Conservation (phyloP, 2,888 invertebrate genomes). For the Agapostemon virescens region DNA sequence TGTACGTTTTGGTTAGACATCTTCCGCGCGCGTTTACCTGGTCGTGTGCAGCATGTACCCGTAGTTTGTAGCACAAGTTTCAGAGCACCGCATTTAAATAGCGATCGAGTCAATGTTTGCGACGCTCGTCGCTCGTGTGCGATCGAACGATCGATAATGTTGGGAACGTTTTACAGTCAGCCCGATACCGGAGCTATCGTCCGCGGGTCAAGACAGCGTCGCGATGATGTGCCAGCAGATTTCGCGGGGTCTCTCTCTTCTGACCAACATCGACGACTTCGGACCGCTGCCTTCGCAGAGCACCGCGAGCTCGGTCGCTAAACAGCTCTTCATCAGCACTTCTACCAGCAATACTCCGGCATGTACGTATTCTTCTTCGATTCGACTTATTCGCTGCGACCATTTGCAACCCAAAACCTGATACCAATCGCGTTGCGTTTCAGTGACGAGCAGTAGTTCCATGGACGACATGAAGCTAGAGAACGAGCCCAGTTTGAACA, state of each 20-base stretch:
- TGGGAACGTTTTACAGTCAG: slow-evolving; percentile 82
- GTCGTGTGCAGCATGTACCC: slow-evolving; percentile 60
- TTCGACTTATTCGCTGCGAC: too few relatives aligned
- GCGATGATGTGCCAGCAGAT: slow-evolving; percentile 91
- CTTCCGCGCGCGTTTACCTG: slow-evolving; percentile 29
- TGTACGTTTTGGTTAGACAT: slow-evolving; percentile 27
- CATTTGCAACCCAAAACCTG: not conserved
- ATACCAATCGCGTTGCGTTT: slow-evolving; percentile 2
- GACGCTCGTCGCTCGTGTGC: not conserved
- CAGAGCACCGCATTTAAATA: slow-evolving; percentile 26
- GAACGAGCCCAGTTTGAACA: slow-evolving; percentile 70
- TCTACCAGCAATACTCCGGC: slow-evolving; percentile 63
- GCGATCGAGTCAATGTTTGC: not conserved
- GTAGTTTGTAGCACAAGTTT: slow-evolving; percentile 60
- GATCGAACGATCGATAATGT: not conserved
- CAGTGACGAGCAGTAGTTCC: slow-evolving; percentile 77
- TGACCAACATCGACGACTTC: slow-evolving; percentile 84
- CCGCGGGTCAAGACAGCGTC: slow-evolving; percentile 86
- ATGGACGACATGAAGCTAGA: slow-evolving; percentile 76
- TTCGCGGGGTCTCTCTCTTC: slow-evolving; percentile 88
- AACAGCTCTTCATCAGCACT: slow-evolving; percentile 72
- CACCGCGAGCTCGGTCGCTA: slow-evolving; percentile 69
- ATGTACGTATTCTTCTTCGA: too few relatives aligned
- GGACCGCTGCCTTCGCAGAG: slow-evolving; percentile 72
- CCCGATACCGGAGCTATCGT: slow-evolving; percentile 89